A percentile compares a stretch with the other conserved stretches of the same genome.
Evolutionary conservation across 2,888 invertebrate genomes (phyloP).

Genomic region (Drosophila falleni): DNA sequence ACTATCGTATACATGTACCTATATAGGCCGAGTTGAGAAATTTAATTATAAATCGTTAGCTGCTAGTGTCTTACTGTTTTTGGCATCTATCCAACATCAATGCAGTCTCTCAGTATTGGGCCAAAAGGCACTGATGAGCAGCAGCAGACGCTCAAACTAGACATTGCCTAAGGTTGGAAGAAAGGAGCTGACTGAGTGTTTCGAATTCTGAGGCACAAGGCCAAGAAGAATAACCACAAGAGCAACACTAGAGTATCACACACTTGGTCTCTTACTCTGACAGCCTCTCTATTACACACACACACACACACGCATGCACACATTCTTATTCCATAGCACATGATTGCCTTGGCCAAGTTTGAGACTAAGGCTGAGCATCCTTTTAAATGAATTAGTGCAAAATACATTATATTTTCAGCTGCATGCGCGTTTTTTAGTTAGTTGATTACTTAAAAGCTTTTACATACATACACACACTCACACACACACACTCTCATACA

Average conservation of each 20-base stretch:
- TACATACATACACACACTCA: too few relatives aligned
- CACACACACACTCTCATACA: constrained; percentile 4
- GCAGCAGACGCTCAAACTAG: constrained; percentile 66
- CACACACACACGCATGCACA: constrained; percentile 6
- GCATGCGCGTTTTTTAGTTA: constrained; percentile 50
- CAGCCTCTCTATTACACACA: constrained; percentile 26
- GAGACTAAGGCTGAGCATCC: constrained; percentile 68
- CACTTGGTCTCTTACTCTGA: constrained; percentile 23
- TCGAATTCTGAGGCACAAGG: constrained; percentile 56
- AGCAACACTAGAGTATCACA: constrained; percentile 35
- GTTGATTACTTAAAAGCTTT: constrained; percentile 64
- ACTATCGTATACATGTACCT: neutral
- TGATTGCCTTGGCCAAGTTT: constrained; percentile 63
- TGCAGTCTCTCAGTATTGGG: constrained; percentile 37
- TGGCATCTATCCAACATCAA: constrained; percentile 73
- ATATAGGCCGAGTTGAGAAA: constrained; percentile 27
- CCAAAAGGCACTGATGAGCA: constrained; percentile 36
- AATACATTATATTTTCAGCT: constrained; percentile 66
- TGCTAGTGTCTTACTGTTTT: constrained; percentile 36
- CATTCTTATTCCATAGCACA: too few relatives aligned
- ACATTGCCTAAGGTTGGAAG: constrained; percentile 43
- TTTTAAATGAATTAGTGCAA: constrained; percentile 73
- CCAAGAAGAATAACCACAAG: constrained; percentile 53
- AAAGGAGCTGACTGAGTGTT: constrained; percentile 30
- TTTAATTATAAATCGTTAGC: constrained; percentile 59